Base-by-base conservation (phyloP, 1,140 invertebrate species). In the Microplitis mediator region DNA sequence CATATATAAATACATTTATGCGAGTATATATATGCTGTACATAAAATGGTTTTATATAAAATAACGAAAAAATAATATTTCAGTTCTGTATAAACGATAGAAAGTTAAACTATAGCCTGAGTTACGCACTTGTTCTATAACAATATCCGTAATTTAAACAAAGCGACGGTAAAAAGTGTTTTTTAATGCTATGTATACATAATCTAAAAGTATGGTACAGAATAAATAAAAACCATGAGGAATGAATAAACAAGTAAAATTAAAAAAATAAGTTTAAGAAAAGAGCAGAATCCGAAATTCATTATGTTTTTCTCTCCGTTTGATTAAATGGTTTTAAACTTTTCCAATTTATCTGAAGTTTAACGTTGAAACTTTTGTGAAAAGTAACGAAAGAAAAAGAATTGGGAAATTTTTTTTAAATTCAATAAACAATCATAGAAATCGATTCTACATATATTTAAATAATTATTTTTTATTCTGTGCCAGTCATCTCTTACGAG, bases 51-150 rank as follows among this genome's bases (percentile, higher is more conserved):
- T 45, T 65, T 14, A 14, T 51, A 65, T 6, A 65, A 16, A 65
- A 50, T 65, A 65, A 65, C 63, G 63, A 23, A 65, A 45, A 65
- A 50, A 65, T 39, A 13, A 45, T 4, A 31, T 65, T 35, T 3
- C 13, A 51, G 63, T 65, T 50, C 50, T 50, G 51, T 65, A 65
- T 35, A 14, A 13, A 32, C 35, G 39, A 39, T 50, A 39, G 14
- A 65, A 65, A 65, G 63, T 65, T 65, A 50, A n/a, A 36, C 63
- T 16, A 65, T 65, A 65, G 51, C 63, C 14, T n/a, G 23, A 23
- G 23, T 23, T 23, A 23, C 23, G 23, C 23, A 23, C 23, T 23
- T 23, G 23, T 23, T 23, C 2, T 23, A 23, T 23, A 23, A 23
- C 23, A 23, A 23, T 23, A 23, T 1, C 23, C 23, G 23, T 23